Conservation (phyloP, 2,113 vertebrate species). For the Lepus europaeus region DNA sequence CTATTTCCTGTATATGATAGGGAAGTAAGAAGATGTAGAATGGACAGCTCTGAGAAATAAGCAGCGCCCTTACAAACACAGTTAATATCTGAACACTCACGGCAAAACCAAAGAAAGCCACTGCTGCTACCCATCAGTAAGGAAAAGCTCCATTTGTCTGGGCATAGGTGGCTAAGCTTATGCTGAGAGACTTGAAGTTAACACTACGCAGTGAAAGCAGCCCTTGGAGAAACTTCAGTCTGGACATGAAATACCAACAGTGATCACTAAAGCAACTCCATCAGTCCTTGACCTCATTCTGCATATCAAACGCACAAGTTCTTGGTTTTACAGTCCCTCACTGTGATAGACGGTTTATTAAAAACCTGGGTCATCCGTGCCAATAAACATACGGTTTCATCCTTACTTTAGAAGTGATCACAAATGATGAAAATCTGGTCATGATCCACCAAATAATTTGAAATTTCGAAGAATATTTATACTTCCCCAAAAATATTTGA, state of each 20-base stretch:
- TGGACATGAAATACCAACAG: constrained; percentile 62
- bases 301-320: constrained; percentile 64
- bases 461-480: constrained; percentile 48
- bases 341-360: constrained; percentile 49
- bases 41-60: neutral
- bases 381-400: constrained; percentile 40
- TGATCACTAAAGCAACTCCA: constrained; percentile 54
- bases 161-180: neutral
- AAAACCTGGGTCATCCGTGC: constrained; percentile 34
- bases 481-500: constrained; percentile 1
- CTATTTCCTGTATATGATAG: neutral
- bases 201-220: constrained; percentile 12
- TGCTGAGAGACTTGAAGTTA: neutral
- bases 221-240: constrained; percentile 56
- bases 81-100: neutral
- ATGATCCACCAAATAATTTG: constrained; percentile 1
- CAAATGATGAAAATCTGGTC: neutral
- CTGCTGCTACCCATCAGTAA: neutral
- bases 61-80: neutral
- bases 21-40: neutral
- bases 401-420: constrained; percentile 8
- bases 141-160: constrained; percentile 9
- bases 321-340: constrained; percentile 74
- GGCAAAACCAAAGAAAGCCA: neutral
- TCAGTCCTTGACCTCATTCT: constrained; percentile 82